Percentiles rank a stretch among this genome's conserved stretches.
phyloP scores from a whole-genome alignment of 1,140 invertebrate genomes.

The Hyposmocoma kahamanoa region DNA sequence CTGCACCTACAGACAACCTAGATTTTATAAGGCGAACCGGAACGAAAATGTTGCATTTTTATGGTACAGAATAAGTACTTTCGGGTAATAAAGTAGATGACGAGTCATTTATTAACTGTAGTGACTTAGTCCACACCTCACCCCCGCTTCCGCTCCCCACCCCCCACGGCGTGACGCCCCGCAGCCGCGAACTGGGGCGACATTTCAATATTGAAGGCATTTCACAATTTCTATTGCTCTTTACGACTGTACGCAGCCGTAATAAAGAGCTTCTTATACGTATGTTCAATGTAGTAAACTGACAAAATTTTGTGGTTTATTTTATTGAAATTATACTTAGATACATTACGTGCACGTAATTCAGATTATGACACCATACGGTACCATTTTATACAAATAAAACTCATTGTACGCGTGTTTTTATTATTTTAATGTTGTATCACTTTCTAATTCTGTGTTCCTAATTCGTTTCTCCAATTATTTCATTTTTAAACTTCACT shows the following conservation, averaged over 20 bases:
- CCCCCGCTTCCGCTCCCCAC: conserved; percentile 5
- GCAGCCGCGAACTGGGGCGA: conserved; percentile 49
- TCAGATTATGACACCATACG: too few relatives aligned
- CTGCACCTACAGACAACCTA: too few relatives aligned
- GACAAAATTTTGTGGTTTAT: conserved; percentile 17
- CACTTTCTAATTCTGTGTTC: too few relatives aligned
- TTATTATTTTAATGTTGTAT: too few relatives aligned
- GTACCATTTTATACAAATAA: too few relatives aligned
- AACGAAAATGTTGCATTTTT: too few relatives aligned
- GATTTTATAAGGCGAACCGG: too few relatives aligned
- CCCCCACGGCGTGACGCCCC: conserved; percentile 16
- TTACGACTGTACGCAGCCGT: conserved; percentile 49
- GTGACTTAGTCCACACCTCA: conserved; percentile 15
- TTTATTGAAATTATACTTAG: conserved; percentile 12
- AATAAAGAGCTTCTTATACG: conserved; percentile 55
- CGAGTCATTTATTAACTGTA: conserved; percentile 45
- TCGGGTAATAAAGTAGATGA: conserved; percentile 38
- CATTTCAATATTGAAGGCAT: conserved; percentile 65
- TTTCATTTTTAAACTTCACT: too few relatives aligned
- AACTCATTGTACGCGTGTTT: too few relatives aligned
- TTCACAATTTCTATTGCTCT: conserved; percentile 59
- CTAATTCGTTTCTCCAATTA: too few relatives aligned
- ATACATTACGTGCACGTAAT: too few relatives aligned
- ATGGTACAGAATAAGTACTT: conserved; percentile 1
- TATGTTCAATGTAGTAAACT: conserved; percentile 36